Percentiles rank a stretch among this genome's conserved stretches.
Conservation (phyloP, 2,888 invertebrate species). For the Dynastes grantii region DNA sequence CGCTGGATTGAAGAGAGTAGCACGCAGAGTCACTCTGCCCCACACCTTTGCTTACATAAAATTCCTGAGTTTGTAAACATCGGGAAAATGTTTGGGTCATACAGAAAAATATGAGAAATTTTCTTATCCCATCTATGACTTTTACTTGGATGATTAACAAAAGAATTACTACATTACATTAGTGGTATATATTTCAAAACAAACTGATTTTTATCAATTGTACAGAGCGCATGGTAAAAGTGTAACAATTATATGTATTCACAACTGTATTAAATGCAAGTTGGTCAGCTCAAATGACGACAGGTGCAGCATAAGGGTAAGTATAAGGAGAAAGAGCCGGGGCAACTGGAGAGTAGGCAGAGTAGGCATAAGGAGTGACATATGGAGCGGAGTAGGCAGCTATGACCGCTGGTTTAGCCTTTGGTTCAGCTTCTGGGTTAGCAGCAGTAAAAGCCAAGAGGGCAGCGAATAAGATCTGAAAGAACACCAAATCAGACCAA, state of each 20-base stretch:
- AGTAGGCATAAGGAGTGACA: slow-evolving; percentile 54
- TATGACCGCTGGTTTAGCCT: slow-evolving; percentile 63
- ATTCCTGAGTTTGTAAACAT: too few relatives aligned
- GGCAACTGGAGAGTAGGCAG: slow-evolving; percentile 50
- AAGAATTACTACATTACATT: too few relatives aligned
- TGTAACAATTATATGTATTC: slow-evolving; percentile 28
- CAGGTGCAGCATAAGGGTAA: slow-evolving; percentile 61
- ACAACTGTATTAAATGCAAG: neutral
- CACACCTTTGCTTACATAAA: too few relatives aligned
- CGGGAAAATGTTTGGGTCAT: too few relatives aligned
- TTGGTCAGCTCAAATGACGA: slow-evolving; percentile 3
- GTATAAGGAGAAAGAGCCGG: slow-evolving; percentile 51
- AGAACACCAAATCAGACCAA: slow-evolving; percentile 26
- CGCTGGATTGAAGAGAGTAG: too few relatives aligned
- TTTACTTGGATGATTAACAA: too few relatives aligned
- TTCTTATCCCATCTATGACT: too few relatives aligned
- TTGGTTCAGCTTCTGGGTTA: slow-evolving; percentile 67
- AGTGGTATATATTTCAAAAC: slow-evolving; percentile 14
- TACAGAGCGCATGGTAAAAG: slow-evolving; percentile 26
- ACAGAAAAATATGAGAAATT: too few relatives aligned
- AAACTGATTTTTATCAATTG: slow-evolving; percentile 21
- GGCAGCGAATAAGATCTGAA: slow-evolving; percentile 71
- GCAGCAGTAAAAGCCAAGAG: slow-evolving; percentile 72
- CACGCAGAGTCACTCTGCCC: too few relatives aligned
- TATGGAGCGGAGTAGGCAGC: slow-evolving; percentile 55